Evolutionary conservation across 92 coral and sea anemone genomes (phyloP), one percentile per base, ranked within the genome.

Genomic region (Bergia puertoricense): DNA sequence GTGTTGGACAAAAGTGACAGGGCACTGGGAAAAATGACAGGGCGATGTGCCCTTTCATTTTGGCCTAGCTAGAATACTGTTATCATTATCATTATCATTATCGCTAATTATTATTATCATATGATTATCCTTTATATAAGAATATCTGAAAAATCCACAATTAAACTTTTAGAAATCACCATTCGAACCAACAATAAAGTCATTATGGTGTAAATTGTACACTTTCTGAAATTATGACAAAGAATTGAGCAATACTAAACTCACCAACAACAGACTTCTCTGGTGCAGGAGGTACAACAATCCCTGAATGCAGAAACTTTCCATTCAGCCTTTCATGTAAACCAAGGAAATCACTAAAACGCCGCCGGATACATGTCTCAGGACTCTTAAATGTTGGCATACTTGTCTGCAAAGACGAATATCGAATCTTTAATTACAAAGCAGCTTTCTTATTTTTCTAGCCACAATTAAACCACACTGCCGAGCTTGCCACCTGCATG

Each of bases 321-420:
- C 89, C 91, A 85, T 90, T 91, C 75, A 97, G 85, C 57, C 99
- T 82, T 50, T 97, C 99, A 88, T 97, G 95, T 15, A 97, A 93
- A 38, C 99, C 99, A n/a, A 97, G 94, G 86, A 97, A 97, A 85
- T 97, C 99, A 94, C 99, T 97, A 86, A 97, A 97, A 57, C 99
- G 91, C 23, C 99, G 94, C 54, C 95, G 91, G 22, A 97, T 98
- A 51, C 91, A 76, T 0, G 98, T 92, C 71, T 93, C 95, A 5
- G 99, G 94, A 83, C 92, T 95, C 91, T 97, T 95, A 85, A 95
- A 97, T 77, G 93, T 89, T 57, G 99, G 94, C 89, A 94, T 92
- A 80, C 95, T 95, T 86, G 99, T 97, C 99, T 97, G 81, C 11
- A 79, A 68, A 16, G 40, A 77, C 37, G 4, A 74, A 54, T 56